Percentiles rank a stretch among this genome's conserved stretches.
phyloP scores from a whole-genome alignment of 2,888 invertebrate species.

The Bibio marci region DNA sequence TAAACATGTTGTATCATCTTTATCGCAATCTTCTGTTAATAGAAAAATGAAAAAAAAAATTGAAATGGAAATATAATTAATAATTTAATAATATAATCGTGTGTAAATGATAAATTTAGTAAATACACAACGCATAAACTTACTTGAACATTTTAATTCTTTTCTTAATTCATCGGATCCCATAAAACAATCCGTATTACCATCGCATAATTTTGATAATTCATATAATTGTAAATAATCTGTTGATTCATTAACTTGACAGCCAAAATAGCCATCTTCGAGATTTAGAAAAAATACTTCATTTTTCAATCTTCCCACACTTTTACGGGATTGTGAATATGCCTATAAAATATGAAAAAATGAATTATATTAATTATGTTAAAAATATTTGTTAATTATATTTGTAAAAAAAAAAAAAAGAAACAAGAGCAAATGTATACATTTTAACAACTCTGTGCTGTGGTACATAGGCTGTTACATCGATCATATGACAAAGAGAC shows the following conservation, averaged over 20 bases:
- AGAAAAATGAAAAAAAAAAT: slow-evolving; percentile 1
- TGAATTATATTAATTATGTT: not conserved
- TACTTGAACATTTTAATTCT: slow-evolving; percentile 89
- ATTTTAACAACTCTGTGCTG: too few species aligned
- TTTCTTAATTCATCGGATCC: slow-evolving; percentile 80
- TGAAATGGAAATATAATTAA: not conserved
- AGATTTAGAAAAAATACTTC: slow-evolving; percentile 93
- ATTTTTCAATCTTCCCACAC: slow-evolving; percentile 60
- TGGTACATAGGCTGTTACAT: too few species aligned
- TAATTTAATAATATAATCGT: not conserved
- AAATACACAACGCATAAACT: slow-evolving; percentile 28
- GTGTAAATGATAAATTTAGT: not conserved
- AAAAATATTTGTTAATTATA: not conserved
- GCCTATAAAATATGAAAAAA: slow-evolving; percentile 17
- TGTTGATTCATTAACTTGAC: slow-evolving; percentile 92
- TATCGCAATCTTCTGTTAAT: slow-evolving; percentile 70
- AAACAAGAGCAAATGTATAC: too few species aligned
- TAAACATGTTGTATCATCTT: slow-evolving; percentile 74
- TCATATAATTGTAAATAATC: slow-evolving; percentile 90
- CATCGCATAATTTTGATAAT: slow-evolving; percentile 87
- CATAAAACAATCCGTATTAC: slow-evolving; percentile 73
- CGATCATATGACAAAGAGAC: too few species aligned
- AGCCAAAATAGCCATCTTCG: slow-evolving; percentile 94
- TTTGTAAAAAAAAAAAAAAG: not conserved
- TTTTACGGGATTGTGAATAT: slow-evolving; percentile 55